Percentiles rank a stretch among this genome's conserved stretches.
Evolutionary conservation across 2,797 vertebrate species (phyloP).

Genomic region (Myoxocephalus aenaeus): DNA sequence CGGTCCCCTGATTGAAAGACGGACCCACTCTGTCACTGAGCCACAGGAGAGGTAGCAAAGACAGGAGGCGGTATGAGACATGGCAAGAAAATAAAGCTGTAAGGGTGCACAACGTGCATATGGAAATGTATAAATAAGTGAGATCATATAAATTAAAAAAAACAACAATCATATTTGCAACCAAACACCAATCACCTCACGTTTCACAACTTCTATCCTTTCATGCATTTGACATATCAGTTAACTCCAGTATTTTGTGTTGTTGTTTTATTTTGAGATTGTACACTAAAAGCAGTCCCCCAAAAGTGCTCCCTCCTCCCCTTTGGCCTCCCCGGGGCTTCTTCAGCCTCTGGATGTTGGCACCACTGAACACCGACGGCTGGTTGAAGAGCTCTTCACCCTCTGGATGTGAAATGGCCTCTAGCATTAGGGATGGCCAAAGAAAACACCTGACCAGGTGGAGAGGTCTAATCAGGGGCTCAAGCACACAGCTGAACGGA

Average conservation of each 20-base stretch:
- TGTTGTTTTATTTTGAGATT: conserved; percentile 53
- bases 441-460: conserved; percentile 23
- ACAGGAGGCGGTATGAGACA: too few relatives aligned
- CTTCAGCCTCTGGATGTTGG: conserved; percentile 99
- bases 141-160: too few relatives aligned
- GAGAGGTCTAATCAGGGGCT: conserved; percentile 3
- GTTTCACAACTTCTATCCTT: conserved; percentile 78
- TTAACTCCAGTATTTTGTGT: neutral
- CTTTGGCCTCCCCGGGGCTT: conserved; percentile 90
- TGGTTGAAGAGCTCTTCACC: conserved; percentile 98
- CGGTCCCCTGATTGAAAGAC: too few relatives aligned
- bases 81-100: too few relatives aligned
- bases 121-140: too few relatives aligned
- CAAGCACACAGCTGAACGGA: conserved; percentile 5
- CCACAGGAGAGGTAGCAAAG: too few relatives aligned
- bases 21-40: too few relatives aligned
- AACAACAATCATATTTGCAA: conserved; percentile 60
- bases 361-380: conserved; percentile 94
- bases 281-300: conserved; percentile 73
- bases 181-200: conserved; percentile 77
- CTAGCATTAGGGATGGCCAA: conserved; percentile 79
- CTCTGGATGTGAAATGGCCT: conserved; percentile 95
- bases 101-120: too few relatives aligned
- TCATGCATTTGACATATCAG: conserved; percentile 78
- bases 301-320: conserved; percentile 61